Evolutionary conservation across 2,797 vertebrate genomes (phyloP), one percentile per base, ranked within the genome.

Genomic region (Lutra lutra): DNA sequence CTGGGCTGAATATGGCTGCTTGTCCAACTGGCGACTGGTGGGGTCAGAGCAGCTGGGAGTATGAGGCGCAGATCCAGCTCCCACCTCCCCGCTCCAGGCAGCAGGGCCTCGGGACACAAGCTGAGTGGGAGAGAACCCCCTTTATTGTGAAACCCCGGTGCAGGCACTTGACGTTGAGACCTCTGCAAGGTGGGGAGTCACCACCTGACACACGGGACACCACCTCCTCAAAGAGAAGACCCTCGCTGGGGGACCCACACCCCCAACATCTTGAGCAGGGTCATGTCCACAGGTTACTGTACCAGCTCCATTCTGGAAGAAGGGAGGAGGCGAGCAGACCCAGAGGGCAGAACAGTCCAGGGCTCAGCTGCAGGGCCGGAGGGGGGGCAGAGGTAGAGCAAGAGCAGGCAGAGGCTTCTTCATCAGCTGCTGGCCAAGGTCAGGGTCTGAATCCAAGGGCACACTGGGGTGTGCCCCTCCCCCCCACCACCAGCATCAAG

Each of bases 111-210:
- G 48, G 38, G 51, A 93, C 84, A 77, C 12, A 7, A 73, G 68
- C 80, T 7, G 35, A 86, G 43, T 38, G 4, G 85, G 73, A 90
- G 82, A 62, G 62, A 91, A 56, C 38, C 40, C 66, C 77, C 75
- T 98, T 97, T 97, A 97, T 97, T 97, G 94, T 51, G 64, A 56
- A 70, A 75, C 79, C 62, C 43, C 38, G 29, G 72, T 84, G 73
- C 97, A 94, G 96, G 97, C 95, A 95, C 95, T 96, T 86, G n/a
- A 79, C 96, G 60, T 68, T 15, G 78, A 75, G 56, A 77, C 29
- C 32, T 23, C 79, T 54, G 51, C 13, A 15, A 38, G 58, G 73
- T 56, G 56, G 72, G 83, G 79, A 73, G 87, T 35, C 75, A 66
- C 80, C 15, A 14, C 35, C 73, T 1, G 10, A 10, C 15, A 27